Evolutionary conservation across 2,888 invertebrate species (phyloP), one percentile per base, ranked within the genome.

Genomic region (Habrosyne pyritoides): DNA sequence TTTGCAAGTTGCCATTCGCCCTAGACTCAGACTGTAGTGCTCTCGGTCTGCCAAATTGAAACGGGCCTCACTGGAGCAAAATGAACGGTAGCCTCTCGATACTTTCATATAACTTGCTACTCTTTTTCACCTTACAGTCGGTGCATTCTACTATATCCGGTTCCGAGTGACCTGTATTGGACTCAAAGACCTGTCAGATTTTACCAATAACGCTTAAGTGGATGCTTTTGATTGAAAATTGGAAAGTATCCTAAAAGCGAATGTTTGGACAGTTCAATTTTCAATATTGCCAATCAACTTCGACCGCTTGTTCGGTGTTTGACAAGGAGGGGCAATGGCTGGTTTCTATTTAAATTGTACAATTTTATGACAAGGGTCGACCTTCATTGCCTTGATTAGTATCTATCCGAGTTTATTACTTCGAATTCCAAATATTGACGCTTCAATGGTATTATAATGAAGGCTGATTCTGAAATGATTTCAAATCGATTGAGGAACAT

Each of bases 41-140:
- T 80, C 82, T 81, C 79, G 67, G 69, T 73, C 76, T 84, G 81
- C 86, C 86, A 89, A 89, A 89, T 89, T 88, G 86, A 85, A 87
- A 83, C 79, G 75, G 68, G 76, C 75, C 79, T 78, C 77, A 84
- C 80, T 83, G 75, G 71, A 73, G 79, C 80, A 78, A 85, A 85
- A 86, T 85, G 81, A 81, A 83, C 73, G 76, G 59, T 73, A 68
- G 69, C 73, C 69, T 75, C 74, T 71, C 69, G 67, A 82, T 84
- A 82, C 76, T 75, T 81, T 71, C 66, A 65, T 64, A 67, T 73
- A 72, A 75, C 73, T 77, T 71, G 60, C 63, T 67, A 61, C 57
- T 59, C 64, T 69, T 71, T 68, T 64, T 60, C 59, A 66, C 61
- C 55, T 64, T 56, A 63, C 56, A 54, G 51, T 59, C 48, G 53